Base-by-base conservation (phyloP, 1,140 invertebrate species). In the Zaprionus kolodkinae region DNA sequence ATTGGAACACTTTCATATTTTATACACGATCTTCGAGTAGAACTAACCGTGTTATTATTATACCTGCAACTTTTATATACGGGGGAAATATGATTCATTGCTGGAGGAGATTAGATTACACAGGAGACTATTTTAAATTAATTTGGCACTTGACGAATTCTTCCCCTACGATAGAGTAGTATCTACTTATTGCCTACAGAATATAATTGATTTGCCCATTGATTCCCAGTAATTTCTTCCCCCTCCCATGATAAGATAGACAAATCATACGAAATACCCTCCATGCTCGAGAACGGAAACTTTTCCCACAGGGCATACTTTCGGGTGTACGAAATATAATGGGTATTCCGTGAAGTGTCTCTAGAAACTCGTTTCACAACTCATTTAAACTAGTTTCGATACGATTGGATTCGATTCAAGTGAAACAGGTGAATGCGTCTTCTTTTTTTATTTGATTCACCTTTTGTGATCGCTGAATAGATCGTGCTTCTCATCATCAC, bases 401-500 rank as follows among this genome's bases (percentile, higher is more conserved):
- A 35, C 40, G 38, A 35, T 35, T 45, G 1, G 43, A 45, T 52
- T 21, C 54, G 15, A 45, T 45, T 40, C 45, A 38, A 33, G 54
- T 54, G 3, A 66, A 71, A 52, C 63, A 67, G 70, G 64, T 60
- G 45, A 40, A 36, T 48, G 59, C 30, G 45, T 33, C 15, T 5
- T 52, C 43, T 30, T 30, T 30, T 30, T 30, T 30, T 30, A 2
- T 6, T 30, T 35, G 17, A 72, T 60, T 67, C 60, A 70, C 45
- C 45, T 63, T 63, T 43, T 63, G 45, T 73, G 36, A 50, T 25
- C 17, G 57, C 36, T 71, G 33, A 36, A 17, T 50, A 35, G 64
- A 54, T 73, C 50, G 65, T 73, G 71, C 71, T 61, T 55, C 71
- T 73, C 65, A 79, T 68, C 25, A 62, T 79, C 36, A 79, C 27